Evolutionary conservation across 2,113 vertebrate species (phyloP).

Genomic region (Esox niger): DNA sequence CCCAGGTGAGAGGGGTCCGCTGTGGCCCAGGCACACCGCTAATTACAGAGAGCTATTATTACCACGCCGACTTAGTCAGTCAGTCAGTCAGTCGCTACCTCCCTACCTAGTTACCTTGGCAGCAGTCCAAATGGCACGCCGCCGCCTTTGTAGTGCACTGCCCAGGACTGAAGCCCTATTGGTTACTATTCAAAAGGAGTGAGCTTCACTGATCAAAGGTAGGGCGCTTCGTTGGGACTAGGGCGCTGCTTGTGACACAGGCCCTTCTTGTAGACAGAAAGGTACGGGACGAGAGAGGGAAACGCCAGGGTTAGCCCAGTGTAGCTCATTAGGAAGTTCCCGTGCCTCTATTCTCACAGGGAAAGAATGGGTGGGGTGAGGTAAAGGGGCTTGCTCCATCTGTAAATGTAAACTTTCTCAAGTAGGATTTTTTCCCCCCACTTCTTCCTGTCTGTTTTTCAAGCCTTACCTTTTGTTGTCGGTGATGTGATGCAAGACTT

Average conservation of each 20-base stretch:
- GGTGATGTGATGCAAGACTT: too few species aligned
- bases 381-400: neutral
- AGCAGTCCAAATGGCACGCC: too few species aligned
- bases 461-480: too few species aligned
- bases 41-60: conserved; percentile 62
- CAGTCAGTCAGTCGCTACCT: too few species aligned
- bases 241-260: neutral
- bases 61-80: neutral
- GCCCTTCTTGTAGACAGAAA: neutral
- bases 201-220: too few species aligned
- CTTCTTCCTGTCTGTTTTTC: too few species aligned
- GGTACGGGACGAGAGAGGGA: neutral
- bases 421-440: neutral
- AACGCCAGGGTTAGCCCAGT: neutral
- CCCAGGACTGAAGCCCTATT: too few species aligned
- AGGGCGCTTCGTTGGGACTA: neutral
- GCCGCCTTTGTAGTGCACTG: too few species aligned
- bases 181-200: too few species aligned
- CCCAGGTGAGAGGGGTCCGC: conserved; percentile 43
- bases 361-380: neutral
- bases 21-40: conserved; percentile 31
- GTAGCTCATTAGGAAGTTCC: neutral
- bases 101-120: too few species aligned
- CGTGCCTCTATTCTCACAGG: conserved; percentile 13
- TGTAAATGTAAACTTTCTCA: neutral